These are phyloP conservation scores for Leucoraja erinaceus DNA, from an alignment of 2,113 vertebrate genomes.

Conservation along the genomic window DNA sequence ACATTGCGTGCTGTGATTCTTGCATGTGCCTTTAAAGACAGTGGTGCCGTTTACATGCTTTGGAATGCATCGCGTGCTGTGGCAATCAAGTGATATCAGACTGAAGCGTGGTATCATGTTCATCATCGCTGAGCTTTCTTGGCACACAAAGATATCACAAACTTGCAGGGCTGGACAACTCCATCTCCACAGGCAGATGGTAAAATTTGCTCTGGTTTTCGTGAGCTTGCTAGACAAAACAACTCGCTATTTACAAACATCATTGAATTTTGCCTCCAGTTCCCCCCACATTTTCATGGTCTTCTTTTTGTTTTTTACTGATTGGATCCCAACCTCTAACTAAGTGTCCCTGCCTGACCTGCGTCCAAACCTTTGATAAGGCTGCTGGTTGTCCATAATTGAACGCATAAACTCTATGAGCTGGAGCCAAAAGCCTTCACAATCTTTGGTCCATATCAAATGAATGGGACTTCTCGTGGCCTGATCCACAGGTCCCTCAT, in stretches of 20 bases:
- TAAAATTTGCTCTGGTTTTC: neutral
- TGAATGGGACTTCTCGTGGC: neutral
- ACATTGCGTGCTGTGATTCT: neutral
- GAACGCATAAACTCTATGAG: neutral
- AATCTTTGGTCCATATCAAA: too few relatives aligned
- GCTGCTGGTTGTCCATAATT: neutral
- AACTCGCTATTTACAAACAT: slow-evolving; percentile 18
- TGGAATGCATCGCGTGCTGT: slow-evolving; percentile 21
- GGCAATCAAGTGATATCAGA: neutral
- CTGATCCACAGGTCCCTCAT: neutral
- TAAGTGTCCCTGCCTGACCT: neutral
- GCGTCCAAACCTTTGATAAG: neutral
- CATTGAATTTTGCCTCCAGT: neutral
- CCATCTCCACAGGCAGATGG: neutral
- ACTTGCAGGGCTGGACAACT: neutral
- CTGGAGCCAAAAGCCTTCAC: neutral
- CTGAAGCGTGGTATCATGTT: neutral
- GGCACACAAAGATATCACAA: neutral
- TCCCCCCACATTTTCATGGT: neutral
- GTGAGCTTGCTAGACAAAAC: slow-evolving; percentile 9
- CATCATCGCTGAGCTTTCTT: slow-evolving; percentile 9
- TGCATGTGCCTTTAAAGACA: slow-evolving; percentile 23
- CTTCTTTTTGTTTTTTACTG: slow-evolving; percentile 1
- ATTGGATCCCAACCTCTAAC: neutral
- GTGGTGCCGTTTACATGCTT: neutral